A percentile compares a stretch with the other conserved stretches of the same genome.
Conservation (phyloP, 2,113 vertebrate species). For the Lynx canadensis region DNA sequence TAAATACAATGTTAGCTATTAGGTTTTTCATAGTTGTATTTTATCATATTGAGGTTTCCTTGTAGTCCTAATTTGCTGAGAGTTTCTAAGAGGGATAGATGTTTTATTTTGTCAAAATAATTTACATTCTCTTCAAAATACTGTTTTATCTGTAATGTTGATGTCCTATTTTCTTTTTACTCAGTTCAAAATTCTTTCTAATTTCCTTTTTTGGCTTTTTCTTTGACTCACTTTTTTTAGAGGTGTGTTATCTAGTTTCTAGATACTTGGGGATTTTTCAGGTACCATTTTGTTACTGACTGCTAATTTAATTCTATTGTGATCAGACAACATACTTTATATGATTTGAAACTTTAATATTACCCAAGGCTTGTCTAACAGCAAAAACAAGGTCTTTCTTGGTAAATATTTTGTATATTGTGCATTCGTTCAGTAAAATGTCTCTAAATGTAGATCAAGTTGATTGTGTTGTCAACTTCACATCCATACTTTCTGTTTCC, state of each 20-base stretch:
- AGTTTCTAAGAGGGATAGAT: not conserved
- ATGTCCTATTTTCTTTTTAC: not conserved
- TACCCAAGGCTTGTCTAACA: not conserved
- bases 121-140: not conserved
- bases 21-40: not conserved
- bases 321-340: not conserved
- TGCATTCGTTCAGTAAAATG: not conserved
- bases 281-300: not conserved
- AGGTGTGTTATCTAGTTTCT: not conserved
- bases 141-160: not conserved
- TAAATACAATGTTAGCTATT: not conserved
- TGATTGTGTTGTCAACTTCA: not conserved
- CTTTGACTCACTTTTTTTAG: not conserved
- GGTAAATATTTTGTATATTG: not conserved
- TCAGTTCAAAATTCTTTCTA: not conserved
- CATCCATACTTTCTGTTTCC: not conserved
- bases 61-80: not conserved
- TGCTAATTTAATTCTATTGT: not conserved
- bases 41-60: not conserved
- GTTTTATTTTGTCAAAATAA: not conserved
- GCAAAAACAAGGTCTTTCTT: not conserved
- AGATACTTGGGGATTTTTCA: not conserved
- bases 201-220: not conserved
- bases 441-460: not conserved
- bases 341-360: not conserved